Percentiles rank a stretch among this genome's conserved stretches.
Conservation (phyloP, 2,888 invertebrate genomes). For the Drosophila niveifrons region DNA sequence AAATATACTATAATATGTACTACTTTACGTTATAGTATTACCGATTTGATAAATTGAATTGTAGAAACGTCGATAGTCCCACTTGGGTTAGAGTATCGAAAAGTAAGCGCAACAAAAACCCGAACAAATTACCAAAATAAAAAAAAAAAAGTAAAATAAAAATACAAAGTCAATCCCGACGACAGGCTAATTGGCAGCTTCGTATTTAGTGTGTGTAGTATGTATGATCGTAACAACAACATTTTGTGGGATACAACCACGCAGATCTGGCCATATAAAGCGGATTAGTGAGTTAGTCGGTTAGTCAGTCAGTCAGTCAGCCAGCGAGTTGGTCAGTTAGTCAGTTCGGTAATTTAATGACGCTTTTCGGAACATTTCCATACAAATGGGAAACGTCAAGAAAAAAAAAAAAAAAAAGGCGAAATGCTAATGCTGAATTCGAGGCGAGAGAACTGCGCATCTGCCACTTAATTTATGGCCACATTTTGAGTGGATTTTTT, state of each 20-base stretch:
- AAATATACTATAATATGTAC: too few species aligned
- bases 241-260: slow-evolving; percentile 48
- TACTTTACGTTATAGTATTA: too few species aligned
- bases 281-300: slow-evolving; percentile 25
- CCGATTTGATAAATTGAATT: too few species aligned
- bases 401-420: slow-evolving; percentile 26
- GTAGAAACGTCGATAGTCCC: background rate
- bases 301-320: slow-evolving; percentile 17
- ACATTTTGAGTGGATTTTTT: slow-evolving; percentile 29
- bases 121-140: background rate
- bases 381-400: slow-evolving; percentile 46
- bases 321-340: slow-evolving; percentile 14
- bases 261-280: slow-evolving; percentile 52
- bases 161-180: slow-evolving; percentile 11
- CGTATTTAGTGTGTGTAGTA: background rate
- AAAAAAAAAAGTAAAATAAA: too few species aligned
- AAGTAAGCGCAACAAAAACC: background rate
- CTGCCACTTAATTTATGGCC: slow-evolving; percentile 61
- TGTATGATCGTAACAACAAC: background rate
- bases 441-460: slow-evolving; percentile 58
- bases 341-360: slow-evolving; percentile 44
- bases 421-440: slow-evolving; percentile 59
- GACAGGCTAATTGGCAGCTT: slow-evolving; percentile 42
- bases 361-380: slow-evolving; percentile 61
- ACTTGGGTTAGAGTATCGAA: slow-evolving; percentile 3